Base-by-base conservation (phyloP, 2,888 invertebrate species). In the Lucinisca nassula region DNA sequence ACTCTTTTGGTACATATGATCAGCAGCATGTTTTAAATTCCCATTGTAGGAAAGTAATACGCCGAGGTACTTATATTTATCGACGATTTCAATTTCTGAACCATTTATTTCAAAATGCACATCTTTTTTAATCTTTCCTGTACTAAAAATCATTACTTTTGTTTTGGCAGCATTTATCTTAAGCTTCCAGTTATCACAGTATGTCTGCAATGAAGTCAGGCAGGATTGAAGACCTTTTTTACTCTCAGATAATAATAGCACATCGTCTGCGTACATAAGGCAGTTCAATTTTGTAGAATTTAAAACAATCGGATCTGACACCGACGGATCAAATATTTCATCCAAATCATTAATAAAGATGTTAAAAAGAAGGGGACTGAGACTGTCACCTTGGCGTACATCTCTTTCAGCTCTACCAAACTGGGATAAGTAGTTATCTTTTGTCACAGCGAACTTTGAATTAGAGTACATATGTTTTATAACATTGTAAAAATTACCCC, bases 151-250 rank as follows among this genome's bases (percentile, higher is more conserved):
- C 61, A 61, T 61, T 8, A 61, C 61, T 51, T 61, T 61, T 24
- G 61, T 61, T 61, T 24, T 61, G 6, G 8, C 24, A 30, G 4
- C 32, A 8, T 30, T 61, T 27, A 61, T 30, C 6, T 70, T 79
- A n/a, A 79, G n/a, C 72, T 70, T 72, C 72, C 70, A 51, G 40
- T 51, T 79, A 51, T 35, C 38, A 51, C 79, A 79, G 35, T 79
- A 79, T 12, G n/a, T n/a, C 14, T 27, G n/a, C 8, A 79, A 51
- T 27, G 24, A 27, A 21, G 61, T 24, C 1, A 67, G 78, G 35
- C 67, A 79, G 30, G 61, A 45, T 51, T 79, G 72, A 8, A 79
- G 24, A n/a, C 78, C 70, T 21, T 72, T 35, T 72, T 70, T 37
- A 51, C 32, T 70, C 49, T 79, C 51, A 17, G 79, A 79, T 12